A percentile compares a stretch with the other conserved stretches of the same genome.
Evolutionary conservation across 1,140 invertebrate genomes (phyloP).

Genomic region (Drosophila athabasca): DNA sequence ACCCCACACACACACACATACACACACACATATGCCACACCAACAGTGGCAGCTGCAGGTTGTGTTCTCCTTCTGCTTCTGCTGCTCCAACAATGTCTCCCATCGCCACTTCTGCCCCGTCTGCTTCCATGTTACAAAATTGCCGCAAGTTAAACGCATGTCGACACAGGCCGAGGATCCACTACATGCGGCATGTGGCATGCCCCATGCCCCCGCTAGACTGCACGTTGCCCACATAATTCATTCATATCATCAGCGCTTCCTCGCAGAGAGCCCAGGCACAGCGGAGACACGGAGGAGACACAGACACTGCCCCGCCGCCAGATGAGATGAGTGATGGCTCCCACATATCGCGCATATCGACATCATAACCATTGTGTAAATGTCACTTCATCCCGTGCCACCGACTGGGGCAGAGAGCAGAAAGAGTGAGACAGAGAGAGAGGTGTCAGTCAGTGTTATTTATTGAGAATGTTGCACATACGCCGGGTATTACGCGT

Average conservation of each 20-base stretch:
- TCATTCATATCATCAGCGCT: conserved; percentile 80
- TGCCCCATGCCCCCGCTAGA: conserved; percentile 3
- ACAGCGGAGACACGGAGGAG: conserved; percentile 9
- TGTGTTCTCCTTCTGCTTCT: conserved; percentile 28
- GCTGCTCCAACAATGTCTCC: conserved; percentile 57
- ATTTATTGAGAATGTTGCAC: conserved; percentile 61
- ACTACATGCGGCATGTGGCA: not conserved
- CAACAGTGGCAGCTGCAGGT: conserved; percentile 53
- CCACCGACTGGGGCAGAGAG: conserved; percentile 8
- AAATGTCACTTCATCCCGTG: conserved; percentile 79
- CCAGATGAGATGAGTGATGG: conserved; percentile 69
- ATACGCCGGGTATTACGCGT: conserved; percentile 59
- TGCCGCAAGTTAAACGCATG: conserved; percentile 82
- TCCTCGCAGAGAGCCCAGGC: not conserved
- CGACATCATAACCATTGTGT: conserved; percentile 80
- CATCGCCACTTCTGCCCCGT: conserved; percentile 38
- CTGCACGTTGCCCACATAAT: conserved; percentile 68
- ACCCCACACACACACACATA: conserved; percentile 8
- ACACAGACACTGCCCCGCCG: not conserved
- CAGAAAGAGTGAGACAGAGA: not conserved
- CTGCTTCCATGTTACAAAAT: conserved; percentile 72
- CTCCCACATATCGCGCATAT: conserved; percentile 72
- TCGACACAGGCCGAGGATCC: conserved; percentile 53
- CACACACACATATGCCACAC: conserved; percentile 63
- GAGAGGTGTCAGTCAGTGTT: conserved; percentile 28